Percentiles rank a stretch among this genome's conserved stretches.
phyloP scores from a whole-genome alignment of 2,113 vertebrate genomes.

The Bambusicola thoracicus region DNA sequence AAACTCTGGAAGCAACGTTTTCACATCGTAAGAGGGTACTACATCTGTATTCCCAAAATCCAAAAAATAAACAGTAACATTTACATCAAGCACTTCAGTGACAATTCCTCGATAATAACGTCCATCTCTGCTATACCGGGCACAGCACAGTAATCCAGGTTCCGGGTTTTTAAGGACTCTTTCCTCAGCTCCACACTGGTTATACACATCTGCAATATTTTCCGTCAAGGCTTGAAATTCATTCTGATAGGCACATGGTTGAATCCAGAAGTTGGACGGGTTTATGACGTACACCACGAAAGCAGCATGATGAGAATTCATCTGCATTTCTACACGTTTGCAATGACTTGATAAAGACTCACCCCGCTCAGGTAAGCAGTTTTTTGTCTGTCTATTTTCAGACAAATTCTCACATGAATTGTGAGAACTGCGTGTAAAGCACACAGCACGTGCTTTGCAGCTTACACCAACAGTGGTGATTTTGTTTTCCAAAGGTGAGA shows the following conservation, averaged over 20 bases:
- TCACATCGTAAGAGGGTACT: slow-evolving; percentile 82
- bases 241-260: slow-evolving; percentile 75
- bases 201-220: slow-evolving; percentile 78
- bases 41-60: slow-evolving; percentile 92
- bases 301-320: slow-evolving; percentile 74
- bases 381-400: not conserved
- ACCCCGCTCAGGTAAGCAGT: not conserved
- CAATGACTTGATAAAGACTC: slow-evolving; percentile 6
- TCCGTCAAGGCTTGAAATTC: slow-evolving; percentile 85
- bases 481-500: too few relatives aligned
- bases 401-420: too few relatives aligned
- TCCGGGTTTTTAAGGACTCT: slow-evolving; percentile 81
- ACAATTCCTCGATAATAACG: slow-evolving; percentile 87
- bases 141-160: slow-evolving; percentile 87
- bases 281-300: slow-evolving; percentile 82
- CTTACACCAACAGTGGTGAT: too few relatives aligned
- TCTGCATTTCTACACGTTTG: slow-evolving; percentile 74
- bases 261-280: slow-evolving; percentile 90
- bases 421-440: too few relatives aligned
- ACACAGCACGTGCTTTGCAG: too few relatives aligned
- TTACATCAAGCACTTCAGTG: slow-evolving; percentile 69
- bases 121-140: slow-evolving; percentile 84
- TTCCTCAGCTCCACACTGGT: slow-evolving; percentile 75
- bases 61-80: slow-evolving; percentile 84
- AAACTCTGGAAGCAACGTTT: slow-evolving; percentile 83